Evolutionary conservation across 2,113 vertebrate species (phyloP), one percentile per base, ranked within the genome.

Genomic region (Plotosus lineatus): DNA sequence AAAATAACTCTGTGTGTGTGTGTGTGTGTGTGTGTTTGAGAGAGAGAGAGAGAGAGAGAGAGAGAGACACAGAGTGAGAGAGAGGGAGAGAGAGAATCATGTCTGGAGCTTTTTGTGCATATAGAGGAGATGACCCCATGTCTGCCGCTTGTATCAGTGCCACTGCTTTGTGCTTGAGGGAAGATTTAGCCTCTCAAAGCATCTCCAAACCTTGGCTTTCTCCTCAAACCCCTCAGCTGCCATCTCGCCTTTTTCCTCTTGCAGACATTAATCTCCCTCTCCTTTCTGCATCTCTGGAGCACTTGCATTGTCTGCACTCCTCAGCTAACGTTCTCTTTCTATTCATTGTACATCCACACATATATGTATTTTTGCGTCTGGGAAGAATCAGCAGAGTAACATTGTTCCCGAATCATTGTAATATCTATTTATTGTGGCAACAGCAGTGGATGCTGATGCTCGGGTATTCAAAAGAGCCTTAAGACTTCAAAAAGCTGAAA

Each of bases 341-440:
- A 90, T 92, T 92, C 91, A 90, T 86, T 89, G 87, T 89, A 89
- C 87, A 91, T 23, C 77, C n/a, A 82, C 90, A 92, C 89, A 91
- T 90, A 92, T 92, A 90, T 92, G 90, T 92, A 91, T 92, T 91
- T 93, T 91, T 91, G 88, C 90, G 89, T 91, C 89, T 91, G 89
- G 90, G 42, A 87, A 89, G 90, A 93, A 93, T 92, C 90, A 91
- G 90, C 88, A 69, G 78, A 89, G 73, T 80, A n/a, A 86, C 89
- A 92, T 94, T 94, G 94, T 94, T 93, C 92, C 91, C 91, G 89
- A 94, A 94, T 94, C 93, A 94, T 94, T 94, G 93, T 94, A 94
- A 94, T 94, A 94, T 94, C 93, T 92, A 93, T 94, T 94, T 92
- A 94, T 91, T 93, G 92, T 93, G 92, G 93, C 92, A 93, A 93